phyloP scores from a whole-genome alignment of 2,888 invertebrate genomes.

The Ennomos fuscantarius region DNA sequence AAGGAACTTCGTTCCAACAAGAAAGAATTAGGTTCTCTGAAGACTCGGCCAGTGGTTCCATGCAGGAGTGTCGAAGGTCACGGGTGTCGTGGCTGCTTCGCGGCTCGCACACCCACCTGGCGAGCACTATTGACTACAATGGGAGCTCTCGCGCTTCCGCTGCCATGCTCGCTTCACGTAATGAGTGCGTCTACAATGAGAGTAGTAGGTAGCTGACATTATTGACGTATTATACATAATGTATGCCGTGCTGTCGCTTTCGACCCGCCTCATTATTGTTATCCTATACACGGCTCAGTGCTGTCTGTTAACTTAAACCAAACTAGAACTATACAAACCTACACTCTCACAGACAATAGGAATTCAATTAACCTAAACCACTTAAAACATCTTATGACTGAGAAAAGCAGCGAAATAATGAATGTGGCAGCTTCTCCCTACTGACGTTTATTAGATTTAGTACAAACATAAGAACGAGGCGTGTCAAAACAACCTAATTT shows the following conservation, averaged over 20 bases:
- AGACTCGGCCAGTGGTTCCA: slow-evolving; percentile 31
- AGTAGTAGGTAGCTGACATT: slow-evolving; percentile 78
- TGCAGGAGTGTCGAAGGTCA: slow-evolving; percentile 62
- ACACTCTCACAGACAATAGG: slow-evolving; percentile 36
- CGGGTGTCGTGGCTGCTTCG: slow-evolving; percentile 63
- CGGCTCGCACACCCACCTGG: slow-evolving; percentile 81
- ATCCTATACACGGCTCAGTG: slow-evolving; percentile 32
- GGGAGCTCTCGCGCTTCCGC: slow-evolving; percentile 55
- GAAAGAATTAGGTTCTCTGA: slow-evolving; percentile 35
- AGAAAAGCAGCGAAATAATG: slow-evolving; percentile 63
- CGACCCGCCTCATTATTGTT: slow-evolving; percentile 62
- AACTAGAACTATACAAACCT: slow-evolving; percentile 10
- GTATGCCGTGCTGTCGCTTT: slow-evolving; percentile 55
- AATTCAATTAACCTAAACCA: slow-evolving; percentile 50
- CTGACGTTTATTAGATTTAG: slow-evolving; percentile 83
- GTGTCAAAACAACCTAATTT: slow-evolving; percentile 85
- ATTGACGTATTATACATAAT: slow-evolving; percentile 74
- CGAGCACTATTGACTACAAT: slow-evolving; percentile 80
- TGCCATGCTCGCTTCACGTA: slow-evolving; percentile 51
- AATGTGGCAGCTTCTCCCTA: slow-evolving; percentile 69
- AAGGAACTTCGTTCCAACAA: too few relatives aligned
- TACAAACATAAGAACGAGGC: slow-evolving; percentile 83
- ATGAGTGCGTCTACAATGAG: slow-evolving; percentile 71
- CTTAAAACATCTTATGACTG: slow-evolving; percentile 56
- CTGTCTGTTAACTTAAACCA: slow-evolving; percentile 9